Conservation (phyloP, 2,113 vertebrate genomes). For the Phyllopteryx taeniolatus region DNA sequence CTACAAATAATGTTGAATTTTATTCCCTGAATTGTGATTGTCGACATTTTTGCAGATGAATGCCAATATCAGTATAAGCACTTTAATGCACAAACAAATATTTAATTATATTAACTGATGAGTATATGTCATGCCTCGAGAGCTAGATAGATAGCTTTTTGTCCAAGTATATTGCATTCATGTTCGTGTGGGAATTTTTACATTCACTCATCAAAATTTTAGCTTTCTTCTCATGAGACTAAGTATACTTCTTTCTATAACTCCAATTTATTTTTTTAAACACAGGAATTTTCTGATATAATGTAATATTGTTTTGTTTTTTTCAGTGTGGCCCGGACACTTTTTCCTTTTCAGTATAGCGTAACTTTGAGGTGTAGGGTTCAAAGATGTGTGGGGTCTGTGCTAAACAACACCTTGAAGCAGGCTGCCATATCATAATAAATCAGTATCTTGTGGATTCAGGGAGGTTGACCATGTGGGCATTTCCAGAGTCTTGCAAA, state of each 20-base stretch:
- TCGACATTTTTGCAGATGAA: background rate
- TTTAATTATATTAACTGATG: background rate
- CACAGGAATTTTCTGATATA: too few species aligned
- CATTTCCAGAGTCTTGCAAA: slow-evolving; percentile 52
- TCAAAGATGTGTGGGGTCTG: slow-evolving; percentile 15
- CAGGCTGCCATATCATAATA: slow-evolving; percentile 70
- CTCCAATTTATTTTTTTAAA: too few species aligned
- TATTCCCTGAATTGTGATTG: slow-evolving; percentile 25
- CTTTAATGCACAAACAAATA: background rate
- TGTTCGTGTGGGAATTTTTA: background rate
- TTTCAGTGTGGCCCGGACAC: background rate
- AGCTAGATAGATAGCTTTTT: background rate
- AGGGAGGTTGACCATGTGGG: slow-evolving; percentile 58
- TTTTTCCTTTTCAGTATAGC: background rate
- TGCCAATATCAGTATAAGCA: background rate
- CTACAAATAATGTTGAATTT: slow-evolving; percentile 24
- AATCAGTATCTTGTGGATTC: slow-evolving; percentile 67
- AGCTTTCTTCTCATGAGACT: too few species aligned
- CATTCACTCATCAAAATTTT: too few species aligned
- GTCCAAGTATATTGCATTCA: background rate
- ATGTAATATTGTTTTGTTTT: too few species aligned
- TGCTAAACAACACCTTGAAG: slow-evolving; percentile 73
- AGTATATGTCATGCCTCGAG: background rate
- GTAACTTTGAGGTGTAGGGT: background rate
- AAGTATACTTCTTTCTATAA: too few species aligned